phyloP scores from a whole-genome alignment of 2,797 vertebrate species.

The Acestrorhynchus altus region DNA sequence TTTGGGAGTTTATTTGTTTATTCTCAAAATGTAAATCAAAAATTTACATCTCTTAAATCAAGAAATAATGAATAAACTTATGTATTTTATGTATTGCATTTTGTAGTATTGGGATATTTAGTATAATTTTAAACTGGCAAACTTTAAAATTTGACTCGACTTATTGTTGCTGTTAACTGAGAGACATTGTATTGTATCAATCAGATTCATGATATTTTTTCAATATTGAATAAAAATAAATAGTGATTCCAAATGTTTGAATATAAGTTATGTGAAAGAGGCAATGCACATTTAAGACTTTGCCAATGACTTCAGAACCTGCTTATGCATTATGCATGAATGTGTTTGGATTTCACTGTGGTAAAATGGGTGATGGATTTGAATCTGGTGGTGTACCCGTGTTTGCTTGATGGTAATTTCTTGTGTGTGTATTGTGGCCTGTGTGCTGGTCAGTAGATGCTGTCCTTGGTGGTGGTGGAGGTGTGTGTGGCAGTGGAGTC shows the following conservation, averaged over 20 bases:
- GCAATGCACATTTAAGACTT: not conserved
- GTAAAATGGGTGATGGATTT: not conserved
- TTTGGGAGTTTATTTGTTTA: too few relatives aligned
- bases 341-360: too few relatives aligned
- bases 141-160: too few relatives aligned
- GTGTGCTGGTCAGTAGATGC: constrained; percentile 71
- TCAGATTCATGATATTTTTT: too few relatives aligned
- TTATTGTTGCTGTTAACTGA: too few relatives aligned
- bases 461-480: constrained; percentile 84
- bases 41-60: too few relatives aligned
- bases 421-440: constrained; percentile 70
- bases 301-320: not conserved
- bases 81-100: not conserved
- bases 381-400: not conserved
- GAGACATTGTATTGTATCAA: not conserved
- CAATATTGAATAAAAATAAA: not conserved
- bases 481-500: constrained; percentile 86
- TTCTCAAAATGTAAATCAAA: too few relatives aligned
- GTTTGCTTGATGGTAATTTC: constrained; percentile 69
- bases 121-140: too few relatives aligned
- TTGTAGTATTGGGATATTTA: too few relatives aligned
- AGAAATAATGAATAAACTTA: too few relatives aligned
- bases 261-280: not conserved
- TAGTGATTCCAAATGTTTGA: not conserved
- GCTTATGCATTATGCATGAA: not conserved